These are phyloP conservation scores for Echiichthys vipera DNA, from an alignment of 2,797 vertebrate species.

Conservation along the genomic window DNA sequence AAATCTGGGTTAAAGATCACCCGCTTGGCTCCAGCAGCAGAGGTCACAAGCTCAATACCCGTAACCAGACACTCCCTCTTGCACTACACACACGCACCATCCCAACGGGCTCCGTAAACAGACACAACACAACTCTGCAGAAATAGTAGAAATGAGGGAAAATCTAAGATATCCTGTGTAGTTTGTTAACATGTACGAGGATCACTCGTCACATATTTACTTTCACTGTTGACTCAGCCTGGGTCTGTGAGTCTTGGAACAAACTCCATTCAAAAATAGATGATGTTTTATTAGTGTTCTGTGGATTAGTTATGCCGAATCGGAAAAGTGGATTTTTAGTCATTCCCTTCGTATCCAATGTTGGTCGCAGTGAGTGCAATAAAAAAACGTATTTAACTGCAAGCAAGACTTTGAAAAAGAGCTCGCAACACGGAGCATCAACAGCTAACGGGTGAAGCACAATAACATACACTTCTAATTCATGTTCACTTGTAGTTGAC, in stretches of 20 bases:
- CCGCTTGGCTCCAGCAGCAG: conserved; percentile 1
- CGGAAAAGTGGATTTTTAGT: too few species aligned
- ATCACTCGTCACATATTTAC: not conserved
- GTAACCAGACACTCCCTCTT: conserved; percentile 62
- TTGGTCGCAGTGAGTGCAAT: not conserved
- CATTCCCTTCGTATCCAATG: not conserved
- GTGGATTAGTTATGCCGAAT: not conserved
- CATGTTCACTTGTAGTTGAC: not conserved
- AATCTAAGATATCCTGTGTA: too few species aligned
- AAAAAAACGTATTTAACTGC: not conserved
- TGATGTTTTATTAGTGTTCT: not conserved
- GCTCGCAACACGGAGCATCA: not conserved
- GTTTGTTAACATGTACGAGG: too few species aligned
- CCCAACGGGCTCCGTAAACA: not conserved
- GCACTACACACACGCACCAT: not conserved
- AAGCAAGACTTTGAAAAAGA: not conserved
- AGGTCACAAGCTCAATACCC: conserved; percentile 36
- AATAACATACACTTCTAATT: not conserved
- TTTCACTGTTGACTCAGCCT: not conserved
- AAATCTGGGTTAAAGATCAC: conserved; percentile 66
- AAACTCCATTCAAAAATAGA: not conserved
- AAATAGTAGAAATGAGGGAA: not conserved
- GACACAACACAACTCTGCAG: too few species aligned
- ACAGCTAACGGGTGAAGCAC: not conserved
- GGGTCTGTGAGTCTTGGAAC: not conserved